phyloP scores from a whole-genome alignment of 1,140 invertebrate genomes.

The Babylonia areolata region DNA sequence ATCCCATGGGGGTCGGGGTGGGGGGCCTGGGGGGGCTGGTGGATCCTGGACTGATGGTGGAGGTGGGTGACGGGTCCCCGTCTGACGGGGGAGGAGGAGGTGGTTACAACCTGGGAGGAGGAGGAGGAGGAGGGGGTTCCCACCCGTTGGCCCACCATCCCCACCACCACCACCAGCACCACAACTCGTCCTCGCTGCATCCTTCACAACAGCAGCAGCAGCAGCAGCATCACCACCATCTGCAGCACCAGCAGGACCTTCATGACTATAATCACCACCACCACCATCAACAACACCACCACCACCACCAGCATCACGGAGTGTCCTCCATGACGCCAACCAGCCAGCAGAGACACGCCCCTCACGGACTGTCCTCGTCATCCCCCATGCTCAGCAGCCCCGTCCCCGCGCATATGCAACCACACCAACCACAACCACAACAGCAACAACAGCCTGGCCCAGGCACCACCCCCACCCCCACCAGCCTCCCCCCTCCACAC shows the following conservation, averaged over 20 bases:
- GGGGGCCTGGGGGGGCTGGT: constrained; percentile 3
- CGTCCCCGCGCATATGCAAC: constrained; percentile 63
- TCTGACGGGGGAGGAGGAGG: neutral
- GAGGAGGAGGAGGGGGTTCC: neutral
- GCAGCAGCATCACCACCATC: constrained; percentile 8
- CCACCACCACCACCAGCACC: neutral
- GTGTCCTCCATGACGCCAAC: no score
- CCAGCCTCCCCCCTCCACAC: neutral
- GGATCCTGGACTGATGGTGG: constrained; percentile 26
- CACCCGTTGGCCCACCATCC: neutral
- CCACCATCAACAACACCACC: neutral
- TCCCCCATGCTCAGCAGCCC: constrained; percentile 47
- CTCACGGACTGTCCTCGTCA: constrained; percentile 34
- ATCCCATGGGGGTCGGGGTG: constrained; percentile 54
- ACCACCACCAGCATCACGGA: constrained; percentile 19
- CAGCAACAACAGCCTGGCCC: constrained; percentile 25
- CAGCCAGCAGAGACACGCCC: neutral
- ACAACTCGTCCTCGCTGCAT: neutral
- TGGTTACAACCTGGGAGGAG: constrained; percentile 4
- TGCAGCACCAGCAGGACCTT: constrained; percentile 19
- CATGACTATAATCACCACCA: constrained; percentile 22
- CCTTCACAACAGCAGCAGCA: constrained; percentile 15
- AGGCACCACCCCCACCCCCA: neutral
- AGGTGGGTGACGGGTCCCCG: neutral
- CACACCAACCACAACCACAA: no score